These are phyloP conservation scores for Bacillus rossius DNA, from an alignment of 1,140 invertebrate species.

Conservation along the genomic window DNA sequence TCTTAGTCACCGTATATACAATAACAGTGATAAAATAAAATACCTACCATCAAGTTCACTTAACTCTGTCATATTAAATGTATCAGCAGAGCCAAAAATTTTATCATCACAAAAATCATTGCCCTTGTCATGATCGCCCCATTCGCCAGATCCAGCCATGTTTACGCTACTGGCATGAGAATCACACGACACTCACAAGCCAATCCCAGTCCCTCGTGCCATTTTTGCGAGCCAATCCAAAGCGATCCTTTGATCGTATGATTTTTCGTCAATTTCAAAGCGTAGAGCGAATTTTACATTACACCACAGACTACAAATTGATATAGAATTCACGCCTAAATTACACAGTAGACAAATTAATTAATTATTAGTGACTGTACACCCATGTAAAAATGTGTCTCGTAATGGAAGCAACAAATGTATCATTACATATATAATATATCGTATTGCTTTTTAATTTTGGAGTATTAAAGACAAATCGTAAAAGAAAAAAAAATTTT, in stretches of 20 bases:
- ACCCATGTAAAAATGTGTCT: too few species aligned
- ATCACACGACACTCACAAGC: conserved; percentile 14
- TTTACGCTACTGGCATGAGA: conserved; percentile 7
- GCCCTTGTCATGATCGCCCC: conserved; percentile 29
- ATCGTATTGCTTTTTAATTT: too few species aligned
- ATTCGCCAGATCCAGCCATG: conserved; percentile 17
- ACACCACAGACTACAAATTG: too few species aligned
- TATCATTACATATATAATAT: too few species aligned
- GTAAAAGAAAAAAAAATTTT: too few species aligned
- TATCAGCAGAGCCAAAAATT: conserved; percentile 18
- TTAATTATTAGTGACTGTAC: too few species aligned
- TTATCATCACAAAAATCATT: conserved; percentile 21
- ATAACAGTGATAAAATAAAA: conserved; percentile 9
- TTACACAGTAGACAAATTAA: too few species aligned
- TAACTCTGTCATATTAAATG: conserved; percentile 35
- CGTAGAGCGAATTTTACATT: neutral
- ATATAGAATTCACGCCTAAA: too few species aligned
- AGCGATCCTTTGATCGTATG: conserved; percentile 6
- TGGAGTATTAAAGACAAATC: too few species aligned
- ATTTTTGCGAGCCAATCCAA: conserved; percentile 2
- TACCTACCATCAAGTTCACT: conserved; percentile 37
- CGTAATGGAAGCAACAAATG: too few species aligned
- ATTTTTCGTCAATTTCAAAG: conserved; percentile 13
- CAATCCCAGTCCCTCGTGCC: conserved; percentile 5
- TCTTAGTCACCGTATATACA: neutral